phyloP scores from a whole-genome alignment of 1,140 invertebrate genomes.

The Laodelphax striatellus region DNA sequence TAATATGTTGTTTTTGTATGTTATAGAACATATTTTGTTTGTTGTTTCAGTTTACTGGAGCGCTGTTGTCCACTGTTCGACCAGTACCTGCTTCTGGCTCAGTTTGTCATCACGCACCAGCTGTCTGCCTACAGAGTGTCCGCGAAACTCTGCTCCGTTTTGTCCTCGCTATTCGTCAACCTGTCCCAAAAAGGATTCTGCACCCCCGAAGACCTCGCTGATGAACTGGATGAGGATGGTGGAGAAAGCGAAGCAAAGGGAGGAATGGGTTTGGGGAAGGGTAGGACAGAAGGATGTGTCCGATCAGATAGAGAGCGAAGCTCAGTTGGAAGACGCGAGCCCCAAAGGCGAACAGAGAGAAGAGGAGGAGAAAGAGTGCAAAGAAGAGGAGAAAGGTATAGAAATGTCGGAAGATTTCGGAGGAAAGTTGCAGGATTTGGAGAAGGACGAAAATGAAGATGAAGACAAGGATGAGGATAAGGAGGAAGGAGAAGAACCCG shows the following conservation, averaged over 20 bases:
- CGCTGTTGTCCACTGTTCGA: constrained; percentile 55
- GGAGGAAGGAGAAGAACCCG: constrained; percentile 55
- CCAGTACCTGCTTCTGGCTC: constrained; percentile 58
- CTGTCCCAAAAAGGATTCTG: constrained; percentile 61
- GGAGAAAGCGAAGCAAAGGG: constrained; percentile 41
- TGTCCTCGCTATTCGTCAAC: constrained; percentile 63
- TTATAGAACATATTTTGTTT: too few species aligned
- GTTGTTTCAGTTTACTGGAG: constrained; percentile 17
- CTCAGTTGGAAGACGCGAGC: constrained; percentile 85
- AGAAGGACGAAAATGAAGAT: constrained; percentile 51
- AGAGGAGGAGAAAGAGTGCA: constrained; percentile 65
- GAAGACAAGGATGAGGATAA: constrained; percentile 47
- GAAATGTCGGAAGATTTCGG: constrained; percentile 92
- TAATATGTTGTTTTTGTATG: too few species aligned
- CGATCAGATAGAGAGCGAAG: constrained; percentile 83
- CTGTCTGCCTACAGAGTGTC: constrained; percentile 61
- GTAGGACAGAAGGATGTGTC: constrained; percentile 92
- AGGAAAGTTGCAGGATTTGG: constrained; percentile 69
- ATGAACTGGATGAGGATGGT: constrained; percentile 47
- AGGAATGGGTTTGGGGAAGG: constrained; percentile 81
- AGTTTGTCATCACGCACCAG: constrained; percentile 67
- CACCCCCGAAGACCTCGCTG: constrained; percentile 65
- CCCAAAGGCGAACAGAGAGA: constrained; percentile 60
- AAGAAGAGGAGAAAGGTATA: constrained; percentile 86
- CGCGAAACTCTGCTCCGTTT: constrained; percentile 70